phyloP scores from a whole-genome alignment of 2,797 vertebrate genomes.

The Myioborus miniatus region DNA sequence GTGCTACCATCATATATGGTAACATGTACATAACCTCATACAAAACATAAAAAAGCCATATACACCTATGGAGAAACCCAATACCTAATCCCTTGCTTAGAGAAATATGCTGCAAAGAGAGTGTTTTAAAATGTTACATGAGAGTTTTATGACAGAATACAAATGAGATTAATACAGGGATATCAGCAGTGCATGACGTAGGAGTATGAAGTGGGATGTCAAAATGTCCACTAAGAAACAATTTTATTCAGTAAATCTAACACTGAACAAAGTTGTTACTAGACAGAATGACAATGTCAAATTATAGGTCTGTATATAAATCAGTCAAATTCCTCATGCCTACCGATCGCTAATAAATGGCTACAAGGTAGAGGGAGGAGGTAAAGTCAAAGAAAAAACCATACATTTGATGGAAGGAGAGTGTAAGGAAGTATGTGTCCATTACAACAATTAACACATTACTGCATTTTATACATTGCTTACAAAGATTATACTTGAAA shows the following conservation, averaged over 20 bases:
- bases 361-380: not conserved
- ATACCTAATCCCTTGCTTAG: not conserved
- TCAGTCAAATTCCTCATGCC: conserved; percentile 47
- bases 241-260: conserved; percentile 51
- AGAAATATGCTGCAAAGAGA: not conserved
- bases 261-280: conserved; percentile 47
- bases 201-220: conserved; percentile 37
- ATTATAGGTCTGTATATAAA: conserved; percentile 59
- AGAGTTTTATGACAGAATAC: conserved; percentile 39
- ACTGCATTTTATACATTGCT: conserved; percentile 15
- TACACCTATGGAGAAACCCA: not conserved
- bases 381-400: conserved; percentile 30
- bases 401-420: not conserved
- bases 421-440: not conserved
- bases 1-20: not conserved
- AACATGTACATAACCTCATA: not conserved
- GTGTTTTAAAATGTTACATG: not conserved
- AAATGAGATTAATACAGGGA: conserved; percentile 62
- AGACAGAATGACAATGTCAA: conserved; percentile 62
- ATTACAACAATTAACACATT: conserved; percentile 53
- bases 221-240: conserved; percentile 52
- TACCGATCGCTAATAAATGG: conserved; percentile 36
- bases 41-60: not conserved
- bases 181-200: conserved; percentile 46
- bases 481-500: conserved; percentile 47